Evolutionary conservation across 2,797 vertebrate species (phyloP), one percentile per base, ranked within the genome.

Genomic region (Psittacula derbiana): DNA sequence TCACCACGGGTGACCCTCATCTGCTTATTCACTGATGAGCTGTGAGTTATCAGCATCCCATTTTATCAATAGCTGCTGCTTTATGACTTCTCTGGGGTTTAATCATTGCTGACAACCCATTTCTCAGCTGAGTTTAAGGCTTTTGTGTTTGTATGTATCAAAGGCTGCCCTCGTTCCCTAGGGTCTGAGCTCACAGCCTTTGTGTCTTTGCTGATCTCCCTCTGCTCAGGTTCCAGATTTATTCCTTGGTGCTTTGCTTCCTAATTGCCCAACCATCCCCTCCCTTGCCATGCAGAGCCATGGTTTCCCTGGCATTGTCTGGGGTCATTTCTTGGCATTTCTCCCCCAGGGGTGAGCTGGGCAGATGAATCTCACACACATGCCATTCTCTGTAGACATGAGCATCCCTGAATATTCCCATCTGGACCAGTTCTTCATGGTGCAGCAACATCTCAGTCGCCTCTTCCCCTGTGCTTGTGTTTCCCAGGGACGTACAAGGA

Each of bases 71-170:
- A 38, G 62, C 85, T 80, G 55, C 55, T 38, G 73, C 5, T 94
- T 97, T 97, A 96, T 89, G 82, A 73, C 91, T 83, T 91, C 62
- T 90, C 81, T 41, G 52, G 82, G 17, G 30, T 80, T 96, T 97
- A 92, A 94, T 97, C 91, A 76, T 70, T 57, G 85, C 27, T 38
- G 91, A 93, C 1, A 1, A 92, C 76, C 94, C 18, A 78, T 86
- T 95, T 92, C 28, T 83, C 8, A 31, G 96, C 71, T 70, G 92
- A 69, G 87, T 91, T 98, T 96, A 91, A 95, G 90, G 72, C 80
- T 95, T 94, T 97, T 95, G 92, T 71, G 62, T 90, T 46, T 80
- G 93, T 94, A 69, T 28, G 14, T 83, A 95, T 91, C 33, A 69
- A 46, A 80, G 73, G 61, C 69, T 78, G 53, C 67, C 55, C 73